Conservation (phyloP, 2,888 invertebrate genomes). For the Drosophila anomalata region DNA sequence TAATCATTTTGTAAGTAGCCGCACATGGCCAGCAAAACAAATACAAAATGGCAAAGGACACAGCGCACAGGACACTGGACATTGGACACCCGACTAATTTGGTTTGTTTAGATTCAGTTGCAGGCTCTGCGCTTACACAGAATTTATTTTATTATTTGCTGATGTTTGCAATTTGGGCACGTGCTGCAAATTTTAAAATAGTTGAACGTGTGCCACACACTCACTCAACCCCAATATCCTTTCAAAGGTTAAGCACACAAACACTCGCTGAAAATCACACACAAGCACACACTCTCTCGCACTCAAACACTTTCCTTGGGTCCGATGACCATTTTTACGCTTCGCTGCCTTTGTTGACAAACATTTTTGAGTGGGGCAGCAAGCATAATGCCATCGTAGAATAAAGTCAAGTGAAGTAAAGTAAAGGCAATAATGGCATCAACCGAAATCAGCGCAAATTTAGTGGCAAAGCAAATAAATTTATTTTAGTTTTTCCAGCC, state of each 20-base stretch:
- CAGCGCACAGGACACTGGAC: constrained; percentile 13
- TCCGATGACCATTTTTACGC: constrained; percentile 65
- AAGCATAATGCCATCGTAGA: constrained; percentile 53
- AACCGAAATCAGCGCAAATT: constrained; percentile 72
- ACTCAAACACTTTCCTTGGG: constrained; percentile 7
- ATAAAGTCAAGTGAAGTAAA: constrained; percentile 22
- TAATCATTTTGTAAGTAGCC: constrained; percentile 63
- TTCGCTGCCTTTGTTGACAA: constrained; percentile 76
- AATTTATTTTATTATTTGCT: constrained; percentile 82
- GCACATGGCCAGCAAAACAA: constrained; percentile 19
- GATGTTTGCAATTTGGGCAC: constrained; percentile 81
- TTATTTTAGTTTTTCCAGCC: constrained; percentile 64
- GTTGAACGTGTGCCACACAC: constrained; percentile 63
- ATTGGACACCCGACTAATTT: constrained; percentile 60
- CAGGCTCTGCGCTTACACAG: constrained; percentile 60
- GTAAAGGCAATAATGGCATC: constrained; percentile 36
- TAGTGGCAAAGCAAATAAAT: constrained; percentile 78
- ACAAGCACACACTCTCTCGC: constrained; percentile 10
- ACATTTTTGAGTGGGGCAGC: constrained; percentile 65
- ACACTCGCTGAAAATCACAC: constrained; percentile 33
- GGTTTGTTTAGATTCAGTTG: constrained; percentile 43
- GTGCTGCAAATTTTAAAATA: constrained; percentile 78
- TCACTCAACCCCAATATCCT: constrained; percentile 58
- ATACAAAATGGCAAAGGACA: not conserved
- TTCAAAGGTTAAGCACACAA: constrained; percentile 35